Evolutionary conservation across 2,113 vertebrate genomes (phyloP), one percentile per base, ranked within the genome.

Genomic region (Spheniscus mendiculus): DNA sequence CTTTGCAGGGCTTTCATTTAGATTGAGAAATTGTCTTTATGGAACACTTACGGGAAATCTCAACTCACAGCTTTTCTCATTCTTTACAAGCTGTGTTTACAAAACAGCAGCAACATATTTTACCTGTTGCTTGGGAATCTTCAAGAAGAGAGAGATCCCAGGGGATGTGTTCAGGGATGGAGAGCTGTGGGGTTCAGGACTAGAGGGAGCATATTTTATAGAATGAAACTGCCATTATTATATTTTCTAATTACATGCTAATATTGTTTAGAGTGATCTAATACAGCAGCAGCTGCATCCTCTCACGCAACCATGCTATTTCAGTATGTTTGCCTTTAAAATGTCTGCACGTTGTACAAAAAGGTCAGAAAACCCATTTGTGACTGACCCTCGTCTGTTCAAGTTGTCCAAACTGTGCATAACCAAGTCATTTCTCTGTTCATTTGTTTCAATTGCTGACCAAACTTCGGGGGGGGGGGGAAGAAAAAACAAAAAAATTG

Each of bases 281-380:
- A 91, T 79, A 32, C 9, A 78, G 45, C 44, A 76, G 62, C 87
- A 91, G 73, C 62, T 95, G 78, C 69, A 87, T 72, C 61, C 16
- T 69, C 36, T 94, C 61, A 69, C 1, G 13, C 44, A 94, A 42
- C 61, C 49, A 38, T 56, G 53, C 34, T 74, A 23, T 83, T 91
- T 87, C 83, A 87, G 34, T 85, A 34, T 78, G 29, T 89, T 97
- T 93, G 47, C 72, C 32, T 91, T 84, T 93, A 87, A 96, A 96
- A 84, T 65, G 15, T 29, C 70, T 79, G 81, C 16, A 61, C 8
- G 15, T 62, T 65, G 29, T 79, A 56, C 36, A 61, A 23, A 52
- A 72, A 84, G 65, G 36, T 91, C 92, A 82, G 49, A 82, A 87
- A 91, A 50, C 14, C 38, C 36, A 58, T 83, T 86, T 87, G 16